These are phyloP conservation scores for Dorcus parallelipipedus DNA, from an alignment of 2,888 invertebrate genomes.

Conservation along the genomic window DNA sequence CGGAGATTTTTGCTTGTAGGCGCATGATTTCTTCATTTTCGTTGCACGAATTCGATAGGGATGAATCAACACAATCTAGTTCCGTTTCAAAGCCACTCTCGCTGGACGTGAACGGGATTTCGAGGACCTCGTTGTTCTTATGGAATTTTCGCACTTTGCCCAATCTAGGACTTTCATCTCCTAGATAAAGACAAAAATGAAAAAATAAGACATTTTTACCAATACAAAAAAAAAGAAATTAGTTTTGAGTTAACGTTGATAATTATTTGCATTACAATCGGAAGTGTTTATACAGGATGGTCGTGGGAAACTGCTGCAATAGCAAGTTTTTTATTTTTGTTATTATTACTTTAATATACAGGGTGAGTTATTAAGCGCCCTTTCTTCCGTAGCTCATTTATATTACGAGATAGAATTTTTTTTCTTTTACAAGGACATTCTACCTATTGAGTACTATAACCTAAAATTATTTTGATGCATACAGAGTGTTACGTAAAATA, in stretches of 20 bases:
- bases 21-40: conserved; percentile 27
- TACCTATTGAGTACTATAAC: too few relatives aligned
- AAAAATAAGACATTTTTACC: neutral
- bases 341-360: too few relatives aligned
- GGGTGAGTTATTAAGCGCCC: too few relatives aligned
- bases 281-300: too few relatives aligned
- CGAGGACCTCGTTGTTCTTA: conserved; percentile 47
- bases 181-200: conserved; percentile 25
- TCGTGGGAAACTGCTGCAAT: too few relatives aligned
- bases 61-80: conserved; percentile 42
- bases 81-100: conserved; percentile 49
- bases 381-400: too few relatives aligned
- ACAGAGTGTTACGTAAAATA: too few relatives aligned
- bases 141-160: conserved; percentile 60
- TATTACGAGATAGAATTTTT: too few relatives aligned
- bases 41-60: conserved; percentile 35
- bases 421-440: too few relatives aligned
- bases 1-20: conserved; percentile 43
- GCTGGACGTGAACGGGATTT: conserved; percentile 42
- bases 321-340: too few relatives aligned
- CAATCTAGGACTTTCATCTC: conserved; percentile 56
- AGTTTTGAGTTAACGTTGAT: neutral
- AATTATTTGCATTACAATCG: neutral
- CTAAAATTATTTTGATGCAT: too few relatives aligned
- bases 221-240: neutral